phyloP scores from a whole-genome alignment of 2,888 invertebrate genomes.

The Eristalis pertinax region DNA sequence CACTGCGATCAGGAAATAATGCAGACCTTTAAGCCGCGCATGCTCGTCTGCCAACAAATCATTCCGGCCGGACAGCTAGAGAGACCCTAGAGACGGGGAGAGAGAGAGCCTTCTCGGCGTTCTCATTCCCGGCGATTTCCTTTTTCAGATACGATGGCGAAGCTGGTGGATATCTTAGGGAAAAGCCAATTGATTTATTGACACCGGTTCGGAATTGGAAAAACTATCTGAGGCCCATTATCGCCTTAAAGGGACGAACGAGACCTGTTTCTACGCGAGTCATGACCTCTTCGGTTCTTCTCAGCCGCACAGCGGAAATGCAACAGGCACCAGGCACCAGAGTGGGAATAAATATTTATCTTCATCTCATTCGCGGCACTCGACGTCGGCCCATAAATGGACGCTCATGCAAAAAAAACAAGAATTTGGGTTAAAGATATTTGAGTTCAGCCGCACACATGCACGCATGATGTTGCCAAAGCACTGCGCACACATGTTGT shows the following conservation, averaged over 20 bases:
- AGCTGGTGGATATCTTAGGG: slow-evolving; percentile 16
- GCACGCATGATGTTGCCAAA: not conserved
- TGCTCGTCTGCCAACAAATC: not conserved
- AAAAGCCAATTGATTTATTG: slow-evolving; percentile 60
- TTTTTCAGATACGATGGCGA: not conserved
- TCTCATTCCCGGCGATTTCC: not conserved
- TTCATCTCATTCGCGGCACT: not conserved
- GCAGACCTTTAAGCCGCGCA: not conserved
- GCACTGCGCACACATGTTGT: not conserved
- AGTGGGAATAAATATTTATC: not conserved
- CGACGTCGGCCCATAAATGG: not conserved
- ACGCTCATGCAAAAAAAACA: not conserved
- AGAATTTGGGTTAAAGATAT: not conserved
- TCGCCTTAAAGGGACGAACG: slow-evolving; percentile 54
- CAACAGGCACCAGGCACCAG: not conserved
- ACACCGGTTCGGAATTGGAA: not conserved
- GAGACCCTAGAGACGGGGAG: not conserved
- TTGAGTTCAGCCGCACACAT: too few species aligned
- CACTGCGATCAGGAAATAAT: not conserved
- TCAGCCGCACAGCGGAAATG: not conserved
- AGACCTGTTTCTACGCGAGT: slow-evolving; percentile 14
- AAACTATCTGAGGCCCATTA: slow-evolving; percentile 49
- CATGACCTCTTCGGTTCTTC: slow-evolving; percentile 18
- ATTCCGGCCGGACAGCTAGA: not conserved
- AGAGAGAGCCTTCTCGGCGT: not conserved